phyloP scores from a whole-genome alignment of 2,888 invertebrate species.

The Phorcus lineatus region DNA sequence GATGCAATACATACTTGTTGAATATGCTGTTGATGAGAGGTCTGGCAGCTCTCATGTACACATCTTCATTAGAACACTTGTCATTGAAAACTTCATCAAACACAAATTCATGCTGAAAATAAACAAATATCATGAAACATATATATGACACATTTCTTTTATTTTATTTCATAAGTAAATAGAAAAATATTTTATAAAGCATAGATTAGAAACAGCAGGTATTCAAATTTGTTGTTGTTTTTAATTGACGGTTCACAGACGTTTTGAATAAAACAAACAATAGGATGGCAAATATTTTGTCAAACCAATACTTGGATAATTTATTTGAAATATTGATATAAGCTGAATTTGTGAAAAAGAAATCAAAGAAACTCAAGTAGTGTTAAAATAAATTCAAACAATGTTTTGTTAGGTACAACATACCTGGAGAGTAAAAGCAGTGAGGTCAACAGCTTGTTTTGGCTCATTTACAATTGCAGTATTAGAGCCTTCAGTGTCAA shows the following conservation, averaged over 20 bases:
- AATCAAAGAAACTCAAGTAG: no score
- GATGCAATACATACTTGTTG: conserved; percentile 72
- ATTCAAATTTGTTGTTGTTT: not conserved
- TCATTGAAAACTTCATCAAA: conserved; percentile 75
- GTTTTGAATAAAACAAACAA: no score
- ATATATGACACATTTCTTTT: no score
- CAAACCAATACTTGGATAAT: no score
- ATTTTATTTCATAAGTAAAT: no score
- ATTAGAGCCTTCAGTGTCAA: conserved; percentile 58
- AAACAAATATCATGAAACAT: not conserved
- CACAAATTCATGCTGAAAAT: conserved; percentile 73
- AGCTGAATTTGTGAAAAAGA: not conserved
- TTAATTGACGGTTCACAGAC: not conserved
- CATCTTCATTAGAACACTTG: conserved; percentile 68
- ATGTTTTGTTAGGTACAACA: not conserved
- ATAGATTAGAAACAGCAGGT: no score
- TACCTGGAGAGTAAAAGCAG: conserved; percentile 72
- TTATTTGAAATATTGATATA: no score
- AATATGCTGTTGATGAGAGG: conserved; percentile 71
- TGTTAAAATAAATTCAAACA: no score
- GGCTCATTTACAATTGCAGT: conserved; percentile 69
- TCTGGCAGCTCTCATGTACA: conserved; percentile 69
- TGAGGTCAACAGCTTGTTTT: conserved; percentile 72
- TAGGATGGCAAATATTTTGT: no score
- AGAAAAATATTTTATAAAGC: not conserved